phyloP scores from a whole-genome alignment of 2,113 vertebrate species.

The Leptocoma aspasia region DNA sequence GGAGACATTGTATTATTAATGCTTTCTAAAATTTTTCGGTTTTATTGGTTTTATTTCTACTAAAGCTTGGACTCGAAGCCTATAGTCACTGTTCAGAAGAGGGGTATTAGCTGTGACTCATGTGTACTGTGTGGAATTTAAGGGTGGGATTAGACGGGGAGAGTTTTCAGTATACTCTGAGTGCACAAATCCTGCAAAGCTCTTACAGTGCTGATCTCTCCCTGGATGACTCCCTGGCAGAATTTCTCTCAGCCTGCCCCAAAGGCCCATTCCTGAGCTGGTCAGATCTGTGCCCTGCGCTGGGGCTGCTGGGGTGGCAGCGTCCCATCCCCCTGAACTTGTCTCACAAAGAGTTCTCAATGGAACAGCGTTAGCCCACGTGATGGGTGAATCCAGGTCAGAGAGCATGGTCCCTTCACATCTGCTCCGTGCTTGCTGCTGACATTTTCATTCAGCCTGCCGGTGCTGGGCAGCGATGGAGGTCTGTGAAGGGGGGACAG shows the following conservation, averaged over 20 bases:
- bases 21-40: background rate
- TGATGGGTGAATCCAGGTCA: conserved; percentile 59
- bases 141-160: background rate
- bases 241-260: background rate
- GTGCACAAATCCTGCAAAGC: background rate
- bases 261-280: background rate
- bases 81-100: background rate
- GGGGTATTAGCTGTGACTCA: background rate
- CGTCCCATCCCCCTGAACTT: conserved; percentile 35
- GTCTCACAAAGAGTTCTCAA: background rate
- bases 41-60: background rate
- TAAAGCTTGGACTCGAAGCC: background rate
- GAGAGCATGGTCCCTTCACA: conserved; percentile 63
- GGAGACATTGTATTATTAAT: background rate
- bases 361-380: background rate
- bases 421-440: conserved; percentile 72
- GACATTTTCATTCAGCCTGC: conserved; percentile 73
- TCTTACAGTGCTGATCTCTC: background rate
- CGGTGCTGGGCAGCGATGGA: conserved; percentile 69
- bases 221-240: background rate
- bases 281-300: background rate
- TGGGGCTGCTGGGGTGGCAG: background rate
- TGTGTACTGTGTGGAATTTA: background rate
- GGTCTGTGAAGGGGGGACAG: conserved; percentile 70
- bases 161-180: background rate